Percentiles rank a stretch among this genome's conserved stretches.
Conservation (phyloP, 2,888 invertebrate genomes). For the Melinaea marsaeus region DNA sequence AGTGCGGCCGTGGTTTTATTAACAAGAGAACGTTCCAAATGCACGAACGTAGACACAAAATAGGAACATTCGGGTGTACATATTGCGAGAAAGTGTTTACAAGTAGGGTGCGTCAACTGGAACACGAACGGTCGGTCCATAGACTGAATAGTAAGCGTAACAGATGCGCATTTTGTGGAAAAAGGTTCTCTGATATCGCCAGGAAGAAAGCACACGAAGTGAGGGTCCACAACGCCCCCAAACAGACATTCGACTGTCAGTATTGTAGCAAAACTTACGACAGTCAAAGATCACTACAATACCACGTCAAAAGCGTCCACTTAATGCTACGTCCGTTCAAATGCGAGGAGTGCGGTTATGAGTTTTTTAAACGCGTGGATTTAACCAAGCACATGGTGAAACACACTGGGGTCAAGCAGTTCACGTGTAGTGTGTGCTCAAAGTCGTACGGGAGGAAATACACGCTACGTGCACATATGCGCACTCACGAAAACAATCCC, state of each 20-base stretch:
- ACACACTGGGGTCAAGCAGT: constrained; percentile 44
- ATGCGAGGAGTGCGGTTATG: constrained; percentile 36
- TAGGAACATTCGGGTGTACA: constrained; percentile 35
- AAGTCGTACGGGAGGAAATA: constrained; percentile 46
- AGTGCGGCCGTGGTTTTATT: constrained; percentile 40
- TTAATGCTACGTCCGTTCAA: constrained; percentile 35
- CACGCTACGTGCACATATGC: constrained; percentile 50
- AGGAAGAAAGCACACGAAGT: constrained; percentile 37
- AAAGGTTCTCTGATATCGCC: constrained; percentile 12
- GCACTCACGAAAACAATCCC: constrained; percentile 40
- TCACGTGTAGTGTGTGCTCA: constrained; percentile 48
- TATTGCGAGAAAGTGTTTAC: constrained; percentile 30
- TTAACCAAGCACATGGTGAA: constrained; percentile 52
- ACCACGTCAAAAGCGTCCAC: constrained; percentile 35
- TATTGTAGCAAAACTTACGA: constrained; percentile 46
- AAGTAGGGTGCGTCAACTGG: no score
- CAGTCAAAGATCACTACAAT: constrained; percentile 42
- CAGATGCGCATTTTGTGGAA: constrained; percentile 29
- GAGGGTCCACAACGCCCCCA: constrained; percentile 34
- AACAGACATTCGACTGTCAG: constrained; percentile 35
- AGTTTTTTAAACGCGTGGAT: constrained; percentile 45
- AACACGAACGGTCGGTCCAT: no score
- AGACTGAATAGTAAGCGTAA: no score
- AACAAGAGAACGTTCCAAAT: constrained; percentile 24
- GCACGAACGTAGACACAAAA: constrained; percentile 30